Percentiles rank a stretch among this genome's conserved stretches.
phyloP scores from a whole-genome alignment of 2,113 vertebrate genomes.

The Scomber scombrus region DNA sequence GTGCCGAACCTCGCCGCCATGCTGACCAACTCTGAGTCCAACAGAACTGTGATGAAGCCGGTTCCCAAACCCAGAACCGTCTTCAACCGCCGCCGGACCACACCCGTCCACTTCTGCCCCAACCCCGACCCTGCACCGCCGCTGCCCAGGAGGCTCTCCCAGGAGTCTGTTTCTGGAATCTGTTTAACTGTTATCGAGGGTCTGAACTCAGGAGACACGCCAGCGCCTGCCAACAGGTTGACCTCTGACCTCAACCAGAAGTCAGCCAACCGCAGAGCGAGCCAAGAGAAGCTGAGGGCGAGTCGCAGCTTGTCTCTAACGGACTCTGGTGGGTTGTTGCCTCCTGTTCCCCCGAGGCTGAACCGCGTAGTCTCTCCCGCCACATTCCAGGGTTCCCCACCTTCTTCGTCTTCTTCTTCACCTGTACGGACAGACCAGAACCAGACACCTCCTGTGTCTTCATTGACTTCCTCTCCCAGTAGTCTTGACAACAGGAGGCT shows the following conservation, averaged over 20 bases:
- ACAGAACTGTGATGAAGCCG: conserved; percentile 78
- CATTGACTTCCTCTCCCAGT: conserved; percentile 41
- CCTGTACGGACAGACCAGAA: not conserved
- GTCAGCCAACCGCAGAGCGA: not conserved
- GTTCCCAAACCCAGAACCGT: conserved; percentile 95
- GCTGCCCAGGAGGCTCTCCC: conserved; percentile 63
- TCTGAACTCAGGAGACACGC: conserved; percentile 63
- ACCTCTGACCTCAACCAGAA: conserved; percentile 11
- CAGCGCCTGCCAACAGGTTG: conserved; percentile 35
- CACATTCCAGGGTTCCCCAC: conserved; percentile 28
- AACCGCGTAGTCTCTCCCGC: conserved; percentile 40
- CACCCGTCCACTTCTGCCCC: conserved; percentile 39
- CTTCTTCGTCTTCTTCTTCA: conserved; percentile 36
- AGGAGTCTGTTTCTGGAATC: conserved; percentile 57
- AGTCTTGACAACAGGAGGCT: conserved; percentile 64
- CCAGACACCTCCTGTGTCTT: conserved; percentile 12
- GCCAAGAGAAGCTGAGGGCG: conserved; percentile 35
- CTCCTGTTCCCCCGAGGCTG: conserved; percentile 79
- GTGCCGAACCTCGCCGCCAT: conserved; percentile 67
- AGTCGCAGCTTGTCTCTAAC: conserved; percentile 52
- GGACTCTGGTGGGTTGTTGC: conserved; percentile 60
- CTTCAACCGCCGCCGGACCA: conserved; percentile 85
- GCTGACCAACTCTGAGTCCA: conserved; percentile 54
- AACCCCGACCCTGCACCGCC: conserved; percentile 12
- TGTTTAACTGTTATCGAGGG: conserved; percentile 79